Evolutionary conservation across 2,797 vertebrate genomes (phyloP), one percentile per base, ranked within the genome.

Genomic region (Apodemus agrarius): DNA sequence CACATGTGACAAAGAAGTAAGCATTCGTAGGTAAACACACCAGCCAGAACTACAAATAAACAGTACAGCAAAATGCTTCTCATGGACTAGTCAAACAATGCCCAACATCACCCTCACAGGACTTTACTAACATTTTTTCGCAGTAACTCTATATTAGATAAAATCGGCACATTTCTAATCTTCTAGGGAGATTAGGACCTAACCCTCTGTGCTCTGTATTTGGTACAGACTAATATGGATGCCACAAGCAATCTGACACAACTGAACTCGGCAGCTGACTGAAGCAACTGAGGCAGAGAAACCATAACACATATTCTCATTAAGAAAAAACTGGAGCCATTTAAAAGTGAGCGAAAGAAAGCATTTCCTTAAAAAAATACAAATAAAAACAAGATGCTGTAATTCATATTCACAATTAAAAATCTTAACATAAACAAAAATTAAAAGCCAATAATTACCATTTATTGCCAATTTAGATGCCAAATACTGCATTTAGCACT

Each of bases 1-100:
- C 85, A 98, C 98, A 94, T 81, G 83, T 98, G 97, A 95, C 98
- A 98, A 98, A 96, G 98, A 98, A 98, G 97, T 97, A 98, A 98
- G 97, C 97, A 97, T 96, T 97, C 88, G 96, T 97, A 98, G 98
- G 97, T 91, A 97, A 95, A 96, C 97, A 98, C 94, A 87, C 96
- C 98, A 97, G 98, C 94, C 96, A 98, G 98, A 97, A 93, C 95
- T 95, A 96, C 94, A 85, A 97, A 95, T 67, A 90, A 11, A 80
- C 9, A 90, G 69, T 74, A 95, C 6, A 83, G 57, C 57, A 94
- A 93, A 96, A 96, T 67, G 37, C 84, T 96, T 91, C 86, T 82
- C 8, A 46, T 31, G 21, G 63, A 59, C 91, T 49, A 93, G 90
- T 94, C 65, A 97, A 92, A 84, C 63, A 92, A 74, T 52, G 46